Evolutionary conservation across 2,888 invertebrate genomes (phyloP).

Genomic region (Tachina lurida): DNA sequence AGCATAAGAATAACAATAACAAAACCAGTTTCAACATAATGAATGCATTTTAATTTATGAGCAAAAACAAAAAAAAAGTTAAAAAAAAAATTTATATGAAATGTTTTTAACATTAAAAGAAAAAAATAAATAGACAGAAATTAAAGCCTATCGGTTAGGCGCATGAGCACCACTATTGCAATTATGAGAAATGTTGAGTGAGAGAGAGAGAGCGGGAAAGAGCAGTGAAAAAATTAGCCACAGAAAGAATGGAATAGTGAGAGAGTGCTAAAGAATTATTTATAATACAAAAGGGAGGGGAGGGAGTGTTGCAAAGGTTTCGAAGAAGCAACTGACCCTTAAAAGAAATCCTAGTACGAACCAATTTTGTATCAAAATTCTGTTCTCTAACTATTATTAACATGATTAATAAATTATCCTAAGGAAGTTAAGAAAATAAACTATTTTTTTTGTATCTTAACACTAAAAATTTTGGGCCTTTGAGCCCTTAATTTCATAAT

Average conservation of each 20-base stretch:
- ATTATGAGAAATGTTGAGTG: not conserved
- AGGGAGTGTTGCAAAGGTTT: no score
- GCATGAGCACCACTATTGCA: slow-evolving; percentile 59
- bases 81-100: slow-evolving; percentile 22
- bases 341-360: no score
- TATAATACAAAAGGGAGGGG: not conserved
- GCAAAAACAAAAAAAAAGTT: slow-evolving; percentile 16
- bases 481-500: no score
- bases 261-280: not conserved
- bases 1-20: not conserved
- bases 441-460: no score
- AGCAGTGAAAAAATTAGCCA: not conserved
- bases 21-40: slow-evolving; percentile 3
- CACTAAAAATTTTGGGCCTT: no score
- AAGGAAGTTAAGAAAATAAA: no score
- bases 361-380: no score
- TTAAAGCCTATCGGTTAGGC: slow-evolving; percentile 43
- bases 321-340: no score
- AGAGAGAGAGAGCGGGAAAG: slow-evolving; percentile 9
- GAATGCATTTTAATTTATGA: slow-evolving; percentile 55
- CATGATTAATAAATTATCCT: no score
- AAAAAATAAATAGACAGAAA: not conserved
- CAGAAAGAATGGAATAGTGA: not conserved
- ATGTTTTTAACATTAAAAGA: not conserved
- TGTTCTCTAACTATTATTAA: no score